phyloP scores from a whole-genome alignment of 2,797 vertebrate species.

The Lagocephalus sceleratus region DNA sequence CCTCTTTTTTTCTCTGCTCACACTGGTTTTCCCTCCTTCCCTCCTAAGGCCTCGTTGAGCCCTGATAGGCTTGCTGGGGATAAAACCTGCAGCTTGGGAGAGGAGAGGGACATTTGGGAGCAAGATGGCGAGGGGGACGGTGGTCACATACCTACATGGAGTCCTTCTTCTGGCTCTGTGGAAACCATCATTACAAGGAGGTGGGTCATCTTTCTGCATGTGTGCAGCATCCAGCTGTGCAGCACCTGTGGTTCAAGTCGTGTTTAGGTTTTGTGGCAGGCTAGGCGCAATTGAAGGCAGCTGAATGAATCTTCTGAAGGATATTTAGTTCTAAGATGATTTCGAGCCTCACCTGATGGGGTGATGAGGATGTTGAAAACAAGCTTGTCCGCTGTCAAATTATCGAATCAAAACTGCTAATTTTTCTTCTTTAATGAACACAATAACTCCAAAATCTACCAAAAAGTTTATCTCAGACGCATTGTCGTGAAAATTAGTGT shows the following conservation, averaged over 20 bases:
- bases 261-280: conserved; percentile 4
- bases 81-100: conserved; percentile 85
- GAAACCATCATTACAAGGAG: conserved; percentile 88
- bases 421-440: no score
- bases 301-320: neutral
- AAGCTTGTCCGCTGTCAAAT: conserved; percentile 1
- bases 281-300: neutral
- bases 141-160: conserved; percentile 79
- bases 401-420: neutral
- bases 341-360: neutral
- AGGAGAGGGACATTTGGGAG: conserved; percentile 85
- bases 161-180: conserved; percentile 82
- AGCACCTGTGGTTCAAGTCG: conserved; percentile 50
- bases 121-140: conserved; percentile 86
- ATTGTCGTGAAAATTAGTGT: neutral
- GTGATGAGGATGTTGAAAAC: neutral
- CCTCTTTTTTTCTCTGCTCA: conserved; percentile 40
- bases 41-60: conserved; percentile 78
- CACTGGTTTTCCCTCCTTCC: conserved; percentile 65
- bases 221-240: conserved; percentile 10
- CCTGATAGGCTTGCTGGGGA: conserved; percentile 84
- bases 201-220: conserved; percentile 73
- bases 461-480: no score
- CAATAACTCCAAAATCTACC: neutral
- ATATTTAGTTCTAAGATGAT: conserved; percentile 1